phyloP scores from a whole-genome alignment of 2,113 vertebrate genomes.

The Butorides virescens region DNA sequence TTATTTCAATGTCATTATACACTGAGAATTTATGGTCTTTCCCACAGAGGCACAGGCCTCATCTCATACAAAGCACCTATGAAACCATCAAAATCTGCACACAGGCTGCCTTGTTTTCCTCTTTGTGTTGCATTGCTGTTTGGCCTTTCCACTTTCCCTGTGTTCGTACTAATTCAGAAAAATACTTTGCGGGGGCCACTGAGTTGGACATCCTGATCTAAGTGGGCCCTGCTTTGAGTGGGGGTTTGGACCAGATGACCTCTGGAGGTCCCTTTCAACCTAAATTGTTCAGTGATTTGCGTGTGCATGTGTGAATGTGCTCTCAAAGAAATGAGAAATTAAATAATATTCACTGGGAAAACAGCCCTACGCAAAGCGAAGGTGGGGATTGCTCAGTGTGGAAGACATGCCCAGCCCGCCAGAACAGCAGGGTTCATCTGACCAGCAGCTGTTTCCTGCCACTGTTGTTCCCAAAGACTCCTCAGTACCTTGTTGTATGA shows the following conservation, averaged over 20 bases:
- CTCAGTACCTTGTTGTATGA: neutral
- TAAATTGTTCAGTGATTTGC: neutral
- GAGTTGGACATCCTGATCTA: neutral
- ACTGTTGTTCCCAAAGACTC: neutral
- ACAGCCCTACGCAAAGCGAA: neutral
- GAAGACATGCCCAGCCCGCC: neutral
- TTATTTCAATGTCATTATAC: neutral
- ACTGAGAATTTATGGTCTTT: neutral
- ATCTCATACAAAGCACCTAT: neutral
- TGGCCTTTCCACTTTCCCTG: neutral
- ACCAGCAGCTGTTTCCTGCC: neutral
- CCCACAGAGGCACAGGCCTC: neutral
- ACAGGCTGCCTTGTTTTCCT: neutral
- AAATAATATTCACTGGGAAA: neutral
- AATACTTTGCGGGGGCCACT: neutral
- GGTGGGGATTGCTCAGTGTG: neutral
- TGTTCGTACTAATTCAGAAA: neutral
- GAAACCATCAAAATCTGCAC: neutral
- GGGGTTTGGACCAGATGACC: neutral
- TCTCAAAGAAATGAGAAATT: neutral
- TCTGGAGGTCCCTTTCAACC: neutral
- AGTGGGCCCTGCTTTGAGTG: neutral
- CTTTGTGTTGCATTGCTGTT: neutral
- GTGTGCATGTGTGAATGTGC: neutral
- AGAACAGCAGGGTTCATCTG: neutral